Evolutionary conservation across 2,888 invertebrate species (phyloP).

Genomic region (Camponotus fellah): DNA sequence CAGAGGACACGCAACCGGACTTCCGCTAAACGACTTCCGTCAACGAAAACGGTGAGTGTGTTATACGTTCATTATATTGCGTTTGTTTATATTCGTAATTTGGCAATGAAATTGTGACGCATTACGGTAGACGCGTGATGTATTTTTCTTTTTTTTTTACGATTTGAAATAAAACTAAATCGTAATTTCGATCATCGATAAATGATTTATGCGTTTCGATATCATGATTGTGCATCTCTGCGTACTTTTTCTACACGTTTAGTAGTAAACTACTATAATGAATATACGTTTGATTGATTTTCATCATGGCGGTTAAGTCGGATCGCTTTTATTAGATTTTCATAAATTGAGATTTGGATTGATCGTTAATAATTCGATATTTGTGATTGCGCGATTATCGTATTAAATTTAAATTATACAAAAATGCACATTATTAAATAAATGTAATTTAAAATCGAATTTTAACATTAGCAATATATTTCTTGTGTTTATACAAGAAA

Average conservation of each 20-base stretch:
- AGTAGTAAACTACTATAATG: background rate
- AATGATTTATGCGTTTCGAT: background rate
- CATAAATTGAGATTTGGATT: background rate
- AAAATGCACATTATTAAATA: background rate
- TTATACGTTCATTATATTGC: background rate
- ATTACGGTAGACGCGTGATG: no score
- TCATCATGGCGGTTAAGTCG: background rate
- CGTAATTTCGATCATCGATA: background rate
- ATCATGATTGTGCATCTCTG: background rate
- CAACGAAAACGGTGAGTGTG: slow-evolving; percentile 19
- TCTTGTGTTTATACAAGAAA: background rate
- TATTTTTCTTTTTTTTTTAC: no score
- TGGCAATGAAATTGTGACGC: background rate
- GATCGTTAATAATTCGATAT: background rate
- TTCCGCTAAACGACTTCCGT: background rate
- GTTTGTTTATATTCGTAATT: background rate
- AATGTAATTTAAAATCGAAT: background rate
- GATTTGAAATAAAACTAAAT: background rate
- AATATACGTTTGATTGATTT: background rate
- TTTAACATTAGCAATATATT: background rate
- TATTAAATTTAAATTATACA: background rate
- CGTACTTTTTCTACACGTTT: background rate
- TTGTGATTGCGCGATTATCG: background rate
- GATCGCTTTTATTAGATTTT: background rate
- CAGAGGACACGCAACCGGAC: background rate